Base-by-base conservation (phyloP, 2,113 vertebrate species). In the Loxodonta africana region DNA sequence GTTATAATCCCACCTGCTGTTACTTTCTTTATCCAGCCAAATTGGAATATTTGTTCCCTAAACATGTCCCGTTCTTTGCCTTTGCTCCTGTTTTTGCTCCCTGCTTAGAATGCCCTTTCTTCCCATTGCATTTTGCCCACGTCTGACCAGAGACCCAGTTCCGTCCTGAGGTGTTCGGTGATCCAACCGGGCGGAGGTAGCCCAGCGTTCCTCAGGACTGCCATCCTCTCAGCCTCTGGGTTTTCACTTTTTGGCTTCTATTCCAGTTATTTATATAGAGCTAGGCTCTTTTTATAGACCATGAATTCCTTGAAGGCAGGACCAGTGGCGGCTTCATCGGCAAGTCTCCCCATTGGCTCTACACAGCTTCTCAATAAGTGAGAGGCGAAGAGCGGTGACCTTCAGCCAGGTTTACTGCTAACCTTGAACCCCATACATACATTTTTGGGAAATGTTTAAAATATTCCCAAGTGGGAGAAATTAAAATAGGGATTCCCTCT, bases 261-360 rank as follows among this genome's bases (percentile, higher is more conserved):
- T 83, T 80, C 37, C 30, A 60, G 23, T 67, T 76, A n/a, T 12
- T 48, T 82, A 17, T 41, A 41, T 73, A 26, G 76, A 21, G 86
- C 18, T 53, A 60, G 67, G 44, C 48, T 95, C 30, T 76, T 84
- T 89, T 83, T 71, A 51, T 85, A 82, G 41, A 21, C 60, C 65
- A 1, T 60, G 88, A 78, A 88, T 94, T 94, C 67, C 28, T 77
- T 90, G 44, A 94, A 90, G 78, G 65, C 60, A 78, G 48, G 81
- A 82, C 85, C 30, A 80, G 51, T 41, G 57, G 30, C 92, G 9
- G 11, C 51, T 88, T 88, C n/a, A 46, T 62, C 33, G 18, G 4
- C 89, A 21, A 28, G 15, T 73, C n/a, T 83, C n/a, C 57, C 90
- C 48, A 0, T 69, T 96, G 91, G n/a, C 60, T 63, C 15, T 37